Percentiles rank a stretch among this genome's conserved stretches.
Conservation (phyloP, 2,797 vertebrate genomes). For the Babyrousa celebensis region DNA sequence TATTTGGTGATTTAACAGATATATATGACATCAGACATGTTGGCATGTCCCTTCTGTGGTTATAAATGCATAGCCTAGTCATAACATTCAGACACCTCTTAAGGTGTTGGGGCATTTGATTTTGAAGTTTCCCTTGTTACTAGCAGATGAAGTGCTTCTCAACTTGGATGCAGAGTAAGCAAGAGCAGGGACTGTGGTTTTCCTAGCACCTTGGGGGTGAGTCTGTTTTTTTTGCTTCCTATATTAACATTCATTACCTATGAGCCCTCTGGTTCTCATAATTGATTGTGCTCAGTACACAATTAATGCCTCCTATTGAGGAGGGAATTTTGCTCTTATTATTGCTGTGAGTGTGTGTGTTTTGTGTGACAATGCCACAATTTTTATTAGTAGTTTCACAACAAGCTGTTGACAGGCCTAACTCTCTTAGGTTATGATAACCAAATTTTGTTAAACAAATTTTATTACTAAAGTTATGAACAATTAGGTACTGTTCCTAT, state of each 20-base stretch:
- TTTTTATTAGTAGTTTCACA: slow-evolving; percentile 31
- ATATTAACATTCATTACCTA: slow-evolving; percentile 23
- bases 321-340: background rate
- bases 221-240: slow-evolving; percentile 22
- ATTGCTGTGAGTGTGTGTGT: background rate
- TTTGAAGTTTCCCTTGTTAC: background rate
- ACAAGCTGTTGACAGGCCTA: background rate
- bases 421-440: slow-evolving; percentile 17
- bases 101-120: background rate
- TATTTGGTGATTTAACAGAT: background rate
- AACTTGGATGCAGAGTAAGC: background rate
- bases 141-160: background rate
- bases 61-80: background rate
- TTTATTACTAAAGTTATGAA: background rate
- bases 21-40: background rate
- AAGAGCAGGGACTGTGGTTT: background rate
- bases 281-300: slow-evolving; percentile 19
- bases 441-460: slow-evolving; percentile 35
- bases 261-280: slow-evolving; percentile 27
- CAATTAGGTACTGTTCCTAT: background rate
- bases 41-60: background rate
- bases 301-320: background rate
- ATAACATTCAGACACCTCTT: background rate
- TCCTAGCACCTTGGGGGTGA: background rate
- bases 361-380: background rate